Conservation (phyloP, 2,888 invertebrate species). For the Rhingia campestris region DNA sequence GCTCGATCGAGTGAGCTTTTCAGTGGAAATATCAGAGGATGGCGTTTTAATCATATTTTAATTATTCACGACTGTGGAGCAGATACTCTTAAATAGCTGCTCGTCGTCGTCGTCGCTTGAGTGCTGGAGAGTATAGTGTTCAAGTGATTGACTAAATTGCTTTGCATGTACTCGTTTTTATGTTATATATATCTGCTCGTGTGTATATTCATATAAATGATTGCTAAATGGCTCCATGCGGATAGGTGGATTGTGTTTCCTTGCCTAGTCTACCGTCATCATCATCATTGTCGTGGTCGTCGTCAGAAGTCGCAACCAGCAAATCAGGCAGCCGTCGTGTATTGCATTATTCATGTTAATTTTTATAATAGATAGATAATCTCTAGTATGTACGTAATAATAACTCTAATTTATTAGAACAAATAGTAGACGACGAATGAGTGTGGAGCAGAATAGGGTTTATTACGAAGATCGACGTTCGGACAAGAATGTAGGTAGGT, state of each 20-base stretch:
- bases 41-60: conserved; percentile 35
- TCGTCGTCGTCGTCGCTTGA: background rate
- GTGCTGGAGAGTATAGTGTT: conserved; percentile 26
- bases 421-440: conserved; percentile 21
- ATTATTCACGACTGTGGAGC: conserved; percentile 16
- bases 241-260: conserved; percentile 46
- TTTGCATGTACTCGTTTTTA: conserved; percentile 57
- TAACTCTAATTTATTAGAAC: conserved; percentile 39
- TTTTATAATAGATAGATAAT: conserved; percentile 26
- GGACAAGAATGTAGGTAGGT: background rate
- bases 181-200: conserved; percentile 13
- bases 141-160: conserved; percentile 62
- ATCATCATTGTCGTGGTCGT: conserved; percentile 15
- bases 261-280: conserved; percentile 19
- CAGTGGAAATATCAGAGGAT: background rate
- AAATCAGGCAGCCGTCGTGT: conserved; percentile 18
- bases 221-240: conserved; percentile 45
- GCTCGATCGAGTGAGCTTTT: conserved; percentile 10
- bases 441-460: conserved; percentile 8
- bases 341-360: conserved; percentile 52
- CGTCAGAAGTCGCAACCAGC: conserved; percentile 19
- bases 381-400: conserved; percentile 25
- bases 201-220: conserved; percentile 25
- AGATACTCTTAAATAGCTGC: conserved; percentile 14
- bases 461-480: conserved; percentile 1